Conservation (phyloP, 2,888 invertebrate species). For the Nomada goodeniana region DNA sequence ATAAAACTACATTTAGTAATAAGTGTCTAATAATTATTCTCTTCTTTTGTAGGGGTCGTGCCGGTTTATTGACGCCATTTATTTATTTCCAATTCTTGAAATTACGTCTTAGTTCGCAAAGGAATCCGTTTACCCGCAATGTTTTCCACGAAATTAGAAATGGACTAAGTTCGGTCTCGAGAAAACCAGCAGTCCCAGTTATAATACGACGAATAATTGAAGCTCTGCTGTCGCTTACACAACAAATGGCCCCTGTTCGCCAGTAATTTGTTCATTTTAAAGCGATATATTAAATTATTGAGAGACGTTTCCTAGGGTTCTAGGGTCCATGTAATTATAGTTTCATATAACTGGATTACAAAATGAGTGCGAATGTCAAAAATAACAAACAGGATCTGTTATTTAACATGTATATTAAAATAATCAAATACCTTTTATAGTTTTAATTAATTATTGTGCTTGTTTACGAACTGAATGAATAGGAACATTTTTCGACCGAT, state of each 20-base stretch:
- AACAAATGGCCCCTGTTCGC: conserved; percentile 89
- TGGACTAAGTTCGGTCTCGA: conserved; percentile 89
- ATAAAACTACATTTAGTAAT: background rate
- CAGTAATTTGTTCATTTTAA: conserved; percentile 71
- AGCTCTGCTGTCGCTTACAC: conserved; percentile 89
- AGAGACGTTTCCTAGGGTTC: conserved; percentile 66
- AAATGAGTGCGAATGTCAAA: conserved; percentile 63
- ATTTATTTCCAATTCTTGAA: conserved; percentile 98
- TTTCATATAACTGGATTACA: conserved; percentile 56
- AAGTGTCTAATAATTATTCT: background rate
- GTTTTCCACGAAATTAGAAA: conserved; percentile 95
- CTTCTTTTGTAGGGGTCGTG: conserved; percentile 91
- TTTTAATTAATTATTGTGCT: conserved; percentile 33
- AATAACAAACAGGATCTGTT: conserved; percentile 37
- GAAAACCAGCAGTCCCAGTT: conserved; percentile 89
- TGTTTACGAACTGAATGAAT: conserved; percentile 11
- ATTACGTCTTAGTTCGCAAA: conserved; percentile 95
- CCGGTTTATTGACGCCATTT: conserved; percentile 96
- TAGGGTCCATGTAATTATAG: conserved; percentile 65
- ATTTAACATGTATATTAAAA: conserved; percentile 39
- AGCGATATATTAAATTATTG: conserved; percentile 43
- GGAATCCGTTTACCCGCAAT: conserved; percentile 98
- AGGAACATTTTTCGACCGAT: conserved; percentile 18
- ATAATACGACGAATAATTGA: conserved; percentile 87
- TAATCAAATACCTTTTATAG: conserved; percentile 34